Evolutionary conservation across 2,113 vertebrate genomes (phyloP), one percentile per base, ranked within the genome.

Genomic region (Pluvialis apricaria): DNA sequence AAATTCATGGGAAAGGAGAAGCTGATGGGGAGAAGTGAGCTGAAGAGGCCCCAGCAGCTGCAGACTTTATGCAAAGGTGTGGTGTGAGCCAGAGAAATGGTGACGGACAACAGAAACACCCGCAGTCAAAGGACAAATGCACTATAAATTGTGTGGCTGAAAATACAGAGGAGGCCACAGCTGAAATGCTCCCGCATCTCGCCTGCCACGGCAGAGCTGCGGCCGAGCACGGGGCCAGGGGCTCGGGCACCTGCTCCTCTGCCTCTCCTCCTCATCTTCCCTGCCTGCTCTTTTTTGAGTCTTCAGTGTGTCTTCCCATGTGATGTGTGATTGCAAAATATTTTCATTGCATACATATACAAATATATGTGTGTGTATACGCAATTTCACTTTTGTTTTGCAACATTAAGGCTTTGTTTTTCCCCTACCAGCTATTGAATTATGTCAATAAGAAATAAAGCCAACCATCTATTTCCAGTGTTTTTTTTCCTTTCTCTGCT

Each of bases 321-420:
- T 0, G 3, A 4, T 1, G 5, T 16, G n/a, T 0, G 52, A 44
- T 4, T 61, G 38, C 28, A 66, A 70, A 75, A 28, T 9, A 3
- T n/a, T 64, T 66, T 29, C 54, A 2, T 7, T 3, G 22, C 25
- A 1, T 1, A 2, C 4, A 1, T 4, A 11, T 5, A n/a, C 69
- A 16, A 36, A 66, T 5, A 51, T 2, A 9, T 1, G 38, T 6
- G 5, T 8, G 5, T 57, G 7, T 16, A 7, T 18, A 38, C 13
- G 22, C 5, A 3, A 8, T 47, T 44, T 70, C 89, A 31, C 44
- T 28, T 42, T 24, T 38, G 6, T 28, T 66, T 80, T 60, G n/a
- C 62, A 36, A 14, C 32, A 2, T 3, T 13, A 24, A 47, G 20
- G 11, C 13, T 81, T 38, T 69, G 52, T 13, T 25, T 90, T 65